Evolutionary conservation across 53 echinoderm and acorn worm genomes (phyloP), one percentile per base, ranked within the genome.

Genomic region (Actinopyga echinites): DNA sequence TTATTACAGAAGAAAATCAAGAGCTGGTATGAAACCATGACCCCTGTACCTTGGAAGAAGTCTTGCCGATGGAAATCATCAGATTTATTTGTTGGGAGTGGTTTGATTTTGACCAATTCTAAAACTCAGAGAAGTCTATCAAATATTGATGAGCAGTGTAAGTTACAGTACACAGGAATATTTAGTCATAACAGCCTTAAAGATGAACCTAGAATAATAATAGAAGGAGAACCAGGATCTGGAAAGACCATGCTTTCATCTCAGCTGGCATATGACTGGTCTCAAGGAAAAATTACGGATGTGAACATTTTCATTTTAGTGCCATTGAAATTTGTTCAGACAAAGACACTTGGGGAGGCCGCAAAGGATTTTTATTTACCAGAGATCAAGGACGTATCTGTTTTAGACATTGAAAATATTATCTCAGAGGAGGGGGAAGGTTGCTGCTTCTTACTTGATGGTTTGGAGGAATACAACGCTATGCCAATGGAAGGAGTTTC

Each of bases 181-280:
- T n/a, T n/a, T n/a, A n/a, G n/a, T n/a, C n/a, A n/a, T n/a, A n/a
- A n/a, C 10, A 61, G 62, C 22, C 62, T 61, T 19, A 61, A 61
- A 61, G 28, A 9, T 25, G 22, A 61, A 29, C 22, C 62, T 13
- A 13, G 62, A 61, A 61, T 61, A 13, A 61, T 61, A 25, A 23
- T 61, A n/a, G 62, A 61, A 61, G 62, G 62, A 61, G 24, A 61
- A n/a, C 62, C 62, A 61, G n/a, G n/a, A n/a, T n/a, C n/a, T n/a
- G n/a, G n/a, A n/a, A n/a, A n/a, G n/a, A n/a, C n/a, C n/a, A n/a
- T 61, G 62, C 62, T 61, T 1, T 2, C 62, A 0, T 61, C 62
- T 2, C 62, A 61, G 22, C 22, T 61, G 62, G 62, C 62, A 13
- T 61, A 61, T 61, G 62, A 61, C 3, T 61, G 62, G 62, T 19